Evolutionary conservation across 1,140 invertebrate genomes (phyloP), one percentile per base, ranked within the genome.

Genomic region (Danaus melanippus): DNA sequence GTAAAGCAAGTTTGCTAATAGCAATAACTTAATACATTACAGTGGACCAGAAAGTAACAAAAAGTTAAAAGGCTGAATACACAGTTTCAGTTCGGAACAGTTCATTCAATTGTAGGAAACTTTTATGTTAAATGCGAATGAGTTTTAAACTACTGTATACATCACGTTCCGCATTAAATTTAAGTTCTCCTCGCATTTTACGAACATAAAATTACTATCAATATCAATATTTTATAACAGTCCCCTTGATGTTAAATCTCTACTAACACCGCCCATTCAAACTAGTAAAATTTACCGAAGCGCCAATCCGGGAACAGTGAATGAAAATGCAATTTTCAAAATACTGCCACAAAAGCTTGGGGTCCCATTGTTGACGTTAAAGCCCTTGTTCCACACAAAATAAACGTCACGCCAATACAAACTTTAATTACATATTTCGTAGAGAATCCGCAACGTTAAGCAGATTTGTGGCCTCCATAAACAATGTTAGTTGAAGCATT

Each of bases 271-370:
- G 46, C 21, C 44, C 44, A 58, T 50, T 62, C 48, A 58, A 61
- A 58, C 45, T 50, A 56, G 42, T 60, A 39, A 60, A 64, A 64
- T 64, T 54, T 57, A 60, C 55, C 49, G 58, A 57, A 58, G 52
- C 60, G 32, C 46, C 58, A 61, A 58, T 56, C 55, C 59, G 46
- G 43, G 12, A 32, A 42, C 48, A 43, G 12, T 61, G 63, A 58
- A 65, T 62, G 66, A 58, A 62, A 68, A 65, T 65, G 63, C 63
- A 65, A 68, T 65, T 68, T 68, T 60, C 57, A 64, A 64, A 68
- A 68, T 65, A 58, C 66, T 45, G 60, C 50, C 54, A 65, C 66
- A 65, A 68, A 65, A 40, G 66, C 46, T 10, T 15, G 41, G 44
- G 53, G 45, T 46, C 39, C 66, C 43, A 68, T 68, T 68, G 66